Percentiles rank a stretch among this genome's conserved stretches.
These are phyloP conservation scores for Melospiza georgiana DNA, from an alignment of 2,113 vertebrate species.

Conservation along the genomic window DNA sequence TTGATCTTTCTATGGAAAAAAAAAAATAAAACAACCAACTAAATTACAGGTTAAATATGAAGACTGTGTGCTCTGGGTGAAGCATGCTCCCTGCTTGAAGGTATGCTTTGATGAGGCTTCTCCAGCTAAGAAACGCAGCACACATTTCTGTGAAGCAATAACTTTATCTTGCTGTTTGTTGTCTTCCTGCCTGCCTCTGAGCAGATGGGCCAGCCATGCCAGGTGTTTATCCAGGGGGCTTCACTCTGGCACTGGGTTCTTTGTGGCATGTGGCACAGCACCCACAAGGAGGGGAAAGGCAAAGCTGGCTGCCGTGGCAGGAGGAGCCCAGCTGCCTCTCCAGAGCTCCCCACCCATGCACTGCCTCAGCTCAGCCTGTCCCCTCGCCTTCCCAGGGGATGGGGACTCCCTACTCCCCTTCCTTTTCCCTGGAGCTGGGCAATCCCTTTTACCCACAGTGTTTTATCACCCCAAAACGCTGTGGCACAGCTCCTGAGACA, in stretches of 20 bases:
- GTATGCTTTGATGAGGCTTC: constrained; percentile 63
- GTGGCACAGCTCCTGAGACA: background rate
- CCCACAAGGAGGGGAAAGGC: background rate
- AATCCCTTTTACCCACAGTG: background rate
- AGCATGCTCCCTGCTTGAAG: constrained; percentile 27
- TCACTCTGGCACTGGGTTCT: background rate
- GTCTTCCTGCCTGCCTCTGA: background rate
- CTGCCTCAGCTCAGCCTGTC: background rate
- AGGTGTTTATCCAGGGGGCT: background rate
- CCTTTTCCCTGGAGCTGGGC: background rate
- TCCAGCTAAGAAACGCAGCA: background rate
- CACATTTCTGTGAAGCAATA: background rate
- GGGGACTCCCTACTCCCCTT: background rate
- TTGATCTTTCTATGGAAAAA: constrained; percentile 51
- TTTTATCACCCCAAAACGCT: background rate
- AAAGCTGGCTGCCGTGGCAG: background rate
- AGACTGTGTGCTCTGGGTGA: constrained; percentile 23
- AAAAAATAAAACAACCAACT: background rate
- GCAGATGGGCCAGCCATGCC: background rate
- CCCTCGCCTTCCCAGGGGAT: background rate
- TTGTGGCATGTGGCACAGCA: fast-evolving
- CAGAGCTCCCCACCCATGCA: background rate
- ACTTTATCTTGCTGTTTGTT: background rate
- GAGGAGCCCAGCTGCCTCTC: background rate
- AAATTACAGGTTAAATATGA: constrained; percentile 62